Percentiles rank a stretch among this genome's conserved stretches.
These are phyloP conservation scores for Ceryle rudis DNA, from an alignment of 2,797 vertebrate genomes.

Conservation along the genomic window DNA sequence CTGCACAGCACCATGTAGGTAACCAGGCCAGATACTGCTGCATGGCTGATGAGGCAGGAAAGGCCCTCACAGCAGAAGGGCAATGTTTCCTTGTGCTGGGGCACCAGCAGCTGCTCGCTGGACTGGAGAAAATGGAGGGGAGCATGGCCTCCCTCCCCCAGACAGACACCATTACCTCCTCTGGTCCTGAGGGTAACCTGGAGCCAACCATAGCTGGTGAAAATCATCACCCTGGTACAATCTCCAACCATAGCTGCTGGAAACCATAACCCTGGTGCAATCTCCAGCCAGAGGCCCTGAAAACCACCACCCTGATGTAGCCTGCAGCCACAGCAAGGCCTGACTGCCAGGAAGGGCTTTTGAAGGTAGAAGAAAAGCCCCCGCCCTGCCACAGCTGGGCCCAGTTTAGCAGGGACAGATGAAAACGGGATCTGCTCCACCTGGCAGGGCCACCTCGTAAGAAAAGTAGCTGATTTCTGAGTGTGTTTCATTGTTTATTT, in stretches of 20 bases:
- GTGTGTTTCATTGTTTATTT: background rate
- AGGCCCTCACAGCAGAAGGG: fast-evolving
- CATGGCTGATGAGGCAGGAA: fast-evolving
- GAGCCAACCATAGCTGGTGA: fast-evolving
- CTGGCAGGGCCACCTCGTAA: too few species aligned
- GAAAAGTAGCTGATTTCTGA: background rate
- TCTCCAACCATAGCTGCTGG: too few species aligned
- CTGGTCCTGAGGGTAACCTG: fast-evolving
- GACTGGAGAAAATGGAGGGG: background rate
- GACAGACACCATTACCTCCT: background rate
- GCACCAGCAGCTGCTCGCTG: fast-evolving
- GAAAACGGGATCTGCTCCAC: background rate
- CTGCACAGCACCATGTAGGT: fast-evolving
- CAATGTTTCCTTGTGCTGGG: fast-evolving
- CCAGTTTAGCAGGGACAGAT: background rate
- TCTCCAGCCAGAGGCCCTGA: too few species aligned
- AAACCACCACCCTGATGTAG: fast-evolving
- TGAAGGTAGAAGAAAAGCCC: background rate
- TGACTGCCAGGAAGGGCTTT: fast-evolving
- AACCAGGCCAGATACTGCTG: fast-evolving
- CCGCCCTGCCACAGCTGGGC: background rate
- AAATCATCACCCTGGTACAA: fast-evolving
- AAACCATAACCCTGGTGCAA: fast-evolving
- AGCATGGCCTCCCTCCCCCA: background rate
- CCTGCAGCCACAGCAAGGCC: fast-evolving